Percentiles rank a stretch among this genome's conserved stretches.
phyloP scores from a whole-genome alignment of 2,888 invertebrate species.

The Scaptomyza reducta region DNA sequence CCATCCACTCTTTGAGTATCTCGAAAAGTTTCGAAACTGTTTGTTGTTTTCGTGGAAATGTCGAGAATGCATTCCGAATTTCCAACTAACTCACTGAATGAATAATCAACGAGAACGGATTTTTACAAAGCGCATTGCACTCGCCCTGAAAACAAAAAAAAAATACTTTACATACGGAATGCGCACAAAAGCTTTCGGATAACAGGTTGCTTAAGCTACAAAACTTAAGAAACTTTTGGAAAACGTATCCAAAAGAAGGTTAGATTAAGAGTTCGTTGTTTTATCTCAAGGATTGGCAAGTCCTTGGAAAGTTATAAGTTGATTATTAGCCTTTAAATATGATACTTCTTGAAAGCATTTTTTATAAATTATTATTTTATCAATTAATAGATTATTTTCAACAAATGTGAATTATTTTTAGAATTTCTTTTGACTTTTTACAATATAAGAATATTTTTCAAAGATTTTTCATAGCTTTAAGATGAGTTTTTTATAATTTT shows the following conservation, averaged over 20 bases:
- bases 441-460: too few species aligned
- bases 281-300: neutral
- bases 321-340: neutral
- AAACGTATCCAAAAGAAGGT: neutral
- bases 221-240: neutral
- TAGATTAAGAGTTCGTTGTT: neutral
- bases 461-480: too few species aligned
- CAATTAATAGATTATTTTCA: too few species aligned
- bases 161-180: neutral
- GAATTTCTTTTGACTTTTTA: too few species aligned
- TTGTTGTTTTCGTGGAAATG: slow-evolving; percentile 2
- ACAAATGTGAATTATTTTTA: too few species aligned
- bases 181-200: neutral
- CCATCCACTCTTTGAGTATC: neutral
- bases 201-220: neutral
- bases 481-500: too few species aligned
- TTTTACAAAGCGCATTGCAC: slow-evolving; percentile 16
- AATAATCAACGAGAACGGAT: slow-evolving; percentile 24
- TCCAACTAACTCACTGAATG: slow-evolving; percentile 22
- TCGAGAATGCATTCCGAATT: slow-evolving; percentile 23
- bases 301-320: neutral
- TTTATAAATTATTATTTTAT: neutral
- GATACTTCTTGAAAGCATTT: neutral
- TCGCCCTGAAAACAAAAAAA: neutral
- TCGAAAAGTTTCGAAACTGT: slow-evolving; percentile 27